phyloP scores from a whole-genome alignment of 2,113 vertebrate species.

The Ictalurus punctatus region DNA sequence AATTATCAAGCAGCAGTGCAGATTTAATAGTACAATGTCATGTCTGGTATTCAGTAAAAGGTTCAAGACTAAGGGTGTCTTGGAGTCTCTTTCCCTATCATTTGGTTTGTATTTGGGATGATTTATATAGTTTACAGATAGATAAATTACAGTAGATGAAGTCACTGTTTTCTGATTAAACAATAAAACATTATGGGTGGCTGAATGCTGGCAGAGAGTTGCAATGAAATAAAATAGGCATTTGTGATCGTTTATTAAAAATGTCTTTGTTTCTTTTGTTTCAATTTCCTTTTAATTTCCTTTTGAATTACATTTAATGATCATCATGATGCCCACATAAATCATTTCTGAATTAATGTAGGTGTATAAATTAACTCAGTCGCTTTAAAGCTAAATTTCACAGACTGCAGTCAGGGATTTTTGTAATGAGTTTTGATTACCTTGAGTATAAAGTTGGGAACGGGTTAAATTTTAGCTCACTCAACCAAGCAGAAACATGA shows the following conservation, averaged over 20 bases:
- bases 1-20: not conserved
- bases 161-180: not conserved
- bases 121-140: not conserved
- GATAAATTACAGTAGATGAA: not conserved
- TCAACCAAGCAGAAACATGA: slow-evolving; percentile 14
- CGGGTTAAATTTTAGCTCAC: not conserved
- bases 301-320: not conserved
- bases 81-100: not conserved
- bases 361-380: not conserved
- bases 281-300: not conserved
- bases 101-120: not conserved
- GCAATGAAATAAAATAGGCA: not conserved
- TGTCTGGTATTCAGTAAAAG: not conserved
- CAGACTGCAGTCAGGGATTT: not conserved
- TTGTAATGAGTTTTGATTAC: not conserved
- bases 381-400: not conserved
- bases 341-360: not conserved
- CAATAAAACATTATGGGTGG: not conserved
- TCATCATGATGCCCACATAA: not conserved
- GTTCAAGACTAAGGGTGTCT: not conserved
- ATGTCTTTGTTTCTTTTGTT: not conserved
- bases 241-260: not conserved
- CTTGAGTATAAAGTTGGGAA: not conserved
- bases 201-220: not conserved
- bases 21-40: not conserved